A percentile compares a stretch with the other conserved stretches of the same genome.
Evolutionary conservation across 2,113 vertebrate genomes (phyloP).

Genomic region (Laterallus jamaicensis): DNA sequence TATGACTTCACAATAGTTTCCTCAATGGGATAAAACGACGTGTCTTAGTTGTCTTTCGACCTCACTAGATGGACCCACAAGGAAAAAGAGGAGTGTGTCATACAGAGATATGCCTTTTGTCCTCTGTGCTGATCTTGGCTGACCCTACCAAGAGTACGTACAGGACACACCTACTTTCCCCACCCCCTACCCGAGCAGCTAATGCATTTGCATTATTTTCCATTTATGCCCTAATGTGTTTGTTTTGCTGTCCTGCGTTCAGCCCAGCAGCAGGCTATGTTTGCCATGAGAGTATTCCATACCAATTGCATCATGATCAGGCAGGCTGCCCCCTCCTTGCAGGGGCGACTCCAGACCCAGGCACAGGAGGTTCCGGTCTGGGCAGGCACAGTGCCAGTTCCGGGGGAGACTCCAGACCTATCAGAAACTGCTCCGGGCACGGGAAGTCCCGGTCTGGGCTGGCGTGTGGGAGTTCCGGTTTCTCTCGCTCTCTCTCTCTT

Average conservation of each 20-base stretch:
- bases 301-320: too few species aligned
- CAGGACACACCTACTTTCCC: neutral
- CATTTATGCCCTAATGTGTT: neutral
- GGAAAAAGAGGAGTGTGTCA: neutral
- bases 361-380: too few species aligned
- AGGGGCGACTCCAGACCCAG: too few species aligned
- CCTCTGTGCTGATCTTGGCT: rapidly evolving
- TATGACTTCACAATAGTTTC: neutral
- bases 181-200: neutral
- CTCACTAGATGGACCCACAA: neutral
- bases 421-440: too few species aligned
- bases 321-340: too few species aligned
- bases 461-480: too few species aligned
- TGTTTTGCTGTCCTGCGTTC: neutral
- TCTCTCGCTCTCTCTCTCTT: too few species aligned
- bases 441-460: too few species aligned
- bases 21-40: neutral
- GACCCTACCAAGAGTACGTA: neutral
- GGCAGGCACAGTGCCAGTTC: too few species aligned
- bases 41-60: neutral
- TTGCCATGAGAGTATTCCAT: too few species aligned
- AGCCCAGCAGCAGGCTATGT: too few species aligned
- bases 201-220: neutral
- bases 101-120: neutral
- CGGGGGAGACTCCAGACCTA: too few species aligned